These are phyloP conservation scores for Steinernema hermaphroditum DNA, from an alignment of 2,888 invertebrate genomes.

Conservation along the genomic window DNA sequence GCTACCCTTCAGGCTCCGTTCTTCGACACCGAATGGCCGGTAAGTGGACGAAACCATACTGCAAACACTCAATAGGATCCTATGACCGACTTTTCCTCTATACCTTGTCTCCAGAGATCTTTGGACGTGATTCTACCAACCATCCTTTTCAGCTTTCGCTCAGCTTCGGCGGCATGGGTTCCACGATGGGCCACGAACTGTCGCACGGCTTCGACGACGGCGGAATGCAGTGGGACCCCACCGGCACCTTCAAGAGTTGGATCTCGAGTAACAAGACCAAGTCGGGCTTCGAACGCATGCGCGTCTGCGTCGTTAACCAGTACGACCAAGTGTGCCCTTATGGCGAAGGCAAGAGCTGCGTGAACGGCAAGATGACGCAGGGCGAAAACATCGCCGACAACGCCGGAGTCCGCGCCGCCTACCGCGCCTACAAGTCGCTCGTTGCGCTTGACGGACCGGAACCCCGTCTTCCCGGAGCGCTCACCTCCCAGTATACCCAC, in stretches of 20 bases:
- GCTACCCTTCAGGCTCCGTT: constrained; percentile 31
- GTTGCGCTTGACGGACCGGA: constrained; percentile 38
- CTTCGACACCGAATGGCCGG: constrained; percentile 28
- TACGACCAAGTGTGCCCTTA: constrained; percentile 32
- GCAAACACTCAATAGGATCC: too few species aligned
- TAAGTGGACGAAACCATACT: background rate
- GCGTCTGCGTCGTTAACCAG: constrained; percentile 33
- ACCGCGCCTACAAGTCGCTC: constrained; percentile 43
- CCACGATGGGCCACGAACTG: constrained; percentile 36
- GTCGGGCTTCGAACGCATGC: constrained; percentile 30
- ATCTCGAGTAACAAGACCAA: constrained; percentile 25
- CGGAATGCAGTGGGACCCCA: constrained; percentile 34
- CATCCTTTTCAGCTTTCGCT: constrained; percentile 22
- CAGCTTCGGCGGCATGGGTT: constrained; percentile 36
- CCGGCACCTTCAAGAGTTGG: constrained; percentile 25
- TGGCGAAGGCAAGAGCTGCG: background rate
- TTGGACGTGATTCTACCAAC: background rate
- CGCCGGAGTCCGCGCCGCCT: constrained; percentile 65
- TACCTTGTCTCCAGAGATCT: too few species aligned
- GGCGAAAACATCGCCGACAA: constrained; percentile 70
- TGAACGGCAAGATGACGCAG: constrained; percentile 70
- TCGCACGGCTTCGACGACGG: constrained; percentile 35
- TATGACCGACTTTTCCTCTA: too few species aligned
- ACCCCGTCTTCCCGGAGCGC: constrained; percentile 46
- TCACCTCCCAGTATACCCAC: constrained; percentile 59